These are phyloP conservation scores for Onychomys torridus DNA, from an alignment of 2,797 vertebrate genomes.

Conservation along the genomic window DNA sequence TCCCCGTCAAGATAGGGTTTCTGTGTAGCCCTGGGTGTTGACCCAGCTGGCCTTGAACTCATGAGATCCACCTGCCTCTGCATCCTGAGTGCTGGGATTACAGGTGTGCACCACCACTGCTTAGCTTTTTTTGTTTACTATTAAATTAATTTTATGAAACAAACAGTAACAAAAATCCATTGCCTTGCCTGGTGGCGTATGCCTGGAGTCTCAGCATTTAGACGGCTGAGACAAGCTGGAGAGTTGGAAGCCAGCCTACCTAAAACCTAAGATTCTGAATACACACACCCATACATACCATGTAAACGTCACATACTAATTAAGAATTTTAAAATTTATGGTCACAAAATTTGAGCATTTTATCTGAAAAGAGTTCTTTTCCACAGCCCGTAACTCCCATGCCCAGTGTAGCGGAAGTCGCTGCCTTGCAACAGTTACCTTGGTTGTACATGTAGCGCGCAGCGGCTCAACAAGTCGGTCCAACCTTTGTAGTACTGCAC, in stretches of 20 bases:
- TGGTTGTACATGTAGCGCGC: constrained; percentile 98
- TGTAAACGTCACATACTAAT: background rate
- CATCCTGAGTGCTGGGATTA: background rate
- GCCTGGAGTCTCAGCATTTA: background rate
- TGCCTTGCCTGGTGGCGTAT: background rate
- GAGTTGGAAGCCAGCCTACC: background rate
- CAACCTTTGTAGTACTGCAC: constrained; percentile 97
- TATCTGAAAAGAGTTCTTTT: constrained; percentile 88
- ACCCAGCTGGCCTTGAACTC: background rate
- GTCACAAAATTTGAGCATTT: constrained; percentile 89
- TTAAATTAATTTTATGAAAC: constrained; percentile 86
- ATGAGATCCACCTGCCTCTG: background rate
- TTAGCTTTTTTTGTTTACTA: constrained; percentile 69
- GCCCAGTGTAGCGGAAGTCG: background rate
- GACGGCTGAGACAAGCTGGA: background rate
- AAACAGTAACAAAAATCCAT: constrained; percentile 28
- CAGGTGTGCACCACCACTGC: background rate
- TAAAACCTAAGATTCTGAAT: background rate
- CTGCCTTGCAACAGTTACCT: constrained; percentile 88
- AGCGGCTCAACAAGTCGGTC: constrained; percentile 97
- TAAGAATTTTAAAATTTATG: constrained; percentile 81
- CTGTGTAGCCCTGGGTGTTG: background rate
- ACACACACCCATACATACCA: background rate
- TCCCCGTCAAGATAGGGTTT: background rate
- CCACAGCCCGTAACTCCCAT: constrained; percentile 84